Evolutionary conservation across 92 coral and sea anemone genomes (phyloP).

Genomic region (Blastomussa wellsi): DNA sequence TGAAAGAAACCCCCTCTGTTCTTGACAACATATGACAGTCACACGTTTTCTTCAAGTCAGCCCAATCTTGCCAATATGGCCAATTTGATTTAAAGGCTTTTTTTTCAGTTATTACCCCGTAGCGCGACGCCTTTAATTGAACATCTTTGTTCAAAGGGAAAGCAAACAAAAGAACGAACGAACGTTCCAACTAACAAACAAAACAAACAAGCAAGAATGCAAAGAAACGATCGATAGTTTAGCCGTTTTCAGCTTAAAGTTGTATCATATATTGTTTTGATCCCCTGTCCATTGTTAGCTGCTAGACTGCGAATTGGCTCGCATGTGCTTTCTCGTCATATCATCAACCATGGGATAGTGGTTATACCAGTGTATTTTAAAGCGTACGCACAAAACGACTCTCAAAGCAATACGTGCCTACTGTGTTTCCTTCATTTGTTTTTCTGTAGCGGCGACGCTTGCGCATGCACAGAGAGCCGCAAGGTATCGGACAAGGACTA

Average conservation of each 20-base stretch:
- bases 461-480: constrained; percentile 89
- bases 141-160: neutral
- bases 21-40: too few species aligned
- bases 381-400: neutral
- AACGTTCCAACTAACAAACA: too few species aligned
- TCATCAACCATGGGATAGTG: too few species aligned
- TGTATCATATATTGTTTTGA: neutral
- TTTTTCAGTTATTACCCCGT: neutral
- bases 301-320: too few species aligned
- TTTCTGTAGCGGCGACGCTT: constrained; percentile 75
- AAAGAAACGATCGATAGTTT: neutral
- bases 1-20: too few species aligned
- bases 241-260: too few species aligned
- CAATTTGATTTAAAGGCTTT: neutral
- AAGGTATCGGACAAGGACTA: constrained; percentile 89
- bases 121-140: neutral
- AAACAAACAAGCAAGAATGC: neutral
- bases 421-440: neutral
- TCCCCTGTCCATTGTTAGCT: too few species aligned
- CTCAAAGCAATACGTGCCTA: neutral
- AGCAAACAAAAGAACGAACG: too few species aligned
- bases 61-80: neutral
- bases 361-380: neutral
- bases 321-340: too few species aligned
- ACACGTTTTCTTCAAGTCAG: too few species aligned